phyloP scores from a whole-genome alignment of 2,113 vertebrate species.

The Petromus typicus region DNA sequence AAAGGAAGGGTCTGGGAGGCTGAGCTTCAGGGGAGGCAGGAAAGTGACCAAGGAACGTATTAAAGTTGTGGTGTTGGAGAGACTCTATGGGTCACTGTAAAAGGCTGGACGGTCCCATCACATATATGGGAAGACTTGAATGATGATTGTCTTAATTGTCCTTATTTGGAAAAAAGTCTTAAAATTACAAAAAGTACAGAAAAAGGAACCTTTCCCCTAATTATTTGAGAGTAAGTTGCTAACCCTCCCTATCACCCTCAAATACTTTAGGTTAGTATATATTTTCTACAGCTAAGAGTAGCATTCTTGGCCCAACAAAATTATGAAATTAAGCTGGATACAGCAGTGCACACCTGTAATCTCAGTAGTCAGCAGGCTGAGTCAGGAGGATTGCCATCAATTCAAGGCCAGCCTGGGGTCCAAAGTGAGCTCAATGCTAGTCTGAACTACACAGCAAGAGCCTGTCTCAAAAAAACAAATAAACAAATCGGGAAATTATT shows the following conservation, averaged over 20 bases:
- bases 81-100: not conserved
- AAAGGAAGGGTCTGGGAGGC: not conserved
- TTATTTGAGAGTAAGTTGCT: not conserved
- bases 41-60: not conserved
- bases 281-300: not conserved
- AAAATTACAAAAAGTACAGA: not conserved
- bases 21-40: not conserved
- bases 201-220: not conserved
- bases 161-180: slow-evolving; percentile 31
- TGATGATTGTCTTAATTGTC: not conserved
- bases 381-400: too few species aligned
- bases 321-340: not conserved
- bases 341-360: too few species aligned
- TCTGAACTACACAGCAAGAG: too few species aligned
- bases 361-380: too few species aligned
- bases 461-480: too few species aligned
- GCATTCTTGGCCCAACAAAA: not conserved
- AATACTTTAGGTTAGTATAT: not conserved
- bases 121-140: not conserved
- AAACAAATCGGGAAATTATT: too few species aligned
- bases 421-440: too few species aligned
- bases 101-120: not conserved
- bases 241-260: not conserved
- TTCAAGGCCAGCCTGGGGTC: too few species aligned
- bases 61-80: not conserved